Conservation (phyloP, 64 coral and sea anemone species). For the Montipora foliosa region DNA sequence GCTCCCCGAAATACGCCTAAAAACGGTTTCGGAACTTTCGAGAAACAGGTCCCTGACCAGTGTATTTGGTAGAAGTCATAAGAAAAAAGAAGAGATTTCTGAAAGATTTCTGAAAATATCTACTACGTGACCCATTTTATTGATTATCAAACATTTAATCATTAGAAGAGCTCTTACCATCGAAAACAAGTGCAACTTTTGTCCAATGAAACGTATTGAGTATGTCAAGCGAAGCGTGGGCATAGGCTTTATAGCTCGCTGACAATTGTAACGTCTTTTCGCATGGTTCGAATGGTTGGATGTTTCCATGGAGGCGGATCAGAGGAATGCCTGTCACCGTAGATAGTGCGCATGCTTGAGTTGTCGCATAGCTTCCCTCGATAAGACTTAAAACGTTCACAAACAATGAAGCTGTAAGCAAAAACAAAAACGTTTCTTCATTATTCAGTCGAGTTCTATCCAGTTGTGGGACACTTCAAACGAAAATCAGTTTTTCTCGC, state of each 20-base stretch:
- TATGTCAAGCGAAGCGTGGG: slow-evolving; percentile 23
- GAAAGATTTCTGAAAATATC: too few relatives aligned
- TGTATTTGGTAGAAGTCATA: too few relatives aligned
- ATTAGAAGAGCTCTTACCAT: background rate
- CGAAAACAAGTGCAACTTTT: slow-evolving; percentile 26
- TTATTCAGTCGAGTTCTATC: too few relatives aligned
- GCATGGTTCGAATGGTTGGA: background rate
- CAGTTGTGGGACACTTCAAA: too few relatives aligned
- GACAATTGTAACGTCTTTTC: slow-evolving; percentile 18
- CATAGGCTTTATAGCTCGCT: slow-evolving; percentile 28
- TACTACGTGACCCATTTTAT: too few relatives aligned
- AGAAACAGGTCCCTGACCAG: too few relatives aligned
- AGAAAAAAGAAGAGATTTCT: too few relatives aligned
- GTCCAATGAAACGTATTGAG: slow-evolving; percentile 48
- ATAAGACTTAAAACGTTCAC: slow-evolving; percentile 2
- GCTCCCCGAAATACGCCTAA: too few relatives aligned
- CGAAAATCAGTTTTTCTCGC: too few relatives aligned
- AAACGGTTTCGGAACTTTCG: too few relatives aligned
- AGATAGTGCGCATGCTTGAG: slow-evolving; percentile 6
- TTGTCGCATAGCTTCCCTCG: background rate
- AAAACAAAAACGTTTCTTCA: background rate
- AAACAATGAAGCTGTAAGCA: background rate
- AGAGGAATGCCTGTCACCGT: slow-evolving; percentile 37
- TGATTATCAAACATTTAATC: too few relatives aligned
- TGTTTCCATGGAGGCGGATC: slow-evolving; percentile 36